Conservation (phyloP, 1,140 invertebrate genomes). For the Dinothrombium tinctorium region DNA sequence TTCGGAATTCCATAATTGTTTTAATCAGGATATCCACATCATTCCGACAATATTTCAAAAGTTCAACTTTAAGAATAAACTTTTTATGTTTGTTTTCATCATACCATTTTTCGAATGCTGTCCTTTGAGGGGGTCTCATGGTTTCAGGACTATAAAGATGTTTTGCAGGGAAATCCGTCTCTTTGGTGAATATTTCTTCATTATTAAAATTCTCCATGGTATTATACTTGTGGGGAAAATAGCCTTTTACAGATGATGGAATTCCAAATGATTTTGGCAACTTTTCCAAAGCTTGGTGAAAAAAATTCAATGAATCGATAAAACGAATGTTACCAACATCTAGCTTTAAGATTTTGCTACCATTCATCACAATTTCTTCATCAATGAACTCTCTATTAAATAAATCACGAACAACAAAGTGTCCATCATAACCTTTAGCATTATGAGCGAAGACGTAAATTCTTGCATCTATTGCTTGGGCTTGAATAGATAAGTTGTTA, state of each 20-base stretch:
- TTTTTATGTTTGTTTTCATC: neutral
- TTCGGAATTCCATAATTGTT: neutral
- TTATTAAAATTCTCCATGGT: neutral
- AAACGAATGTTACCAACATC: neutral
- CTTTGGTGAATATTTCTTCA: neutral
- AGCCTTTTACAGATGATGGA: neutral
- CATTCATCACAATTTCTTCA: neutral
- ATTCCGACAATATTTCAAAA: neutral
- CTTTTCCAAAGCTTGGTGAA: neutral
- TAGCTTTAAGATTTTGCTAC: neutral
- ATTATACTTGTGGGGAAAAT: conserved; percentile 4
- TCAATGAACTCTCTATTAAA: neutral
- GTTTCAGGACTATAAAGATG: neutral
- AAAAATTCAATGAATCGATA: neutral
- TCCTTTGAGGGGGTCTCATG: neutral
- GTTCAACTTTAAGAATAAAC: neutral
- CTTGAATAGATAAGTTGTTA: neutral
- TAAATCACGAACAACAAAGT: neutral
- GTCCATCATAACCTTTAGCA: neutral
- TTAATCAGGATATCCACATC: neutral
- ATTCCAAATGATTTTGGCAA: neutral
- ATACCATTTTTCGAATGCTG: neutral
- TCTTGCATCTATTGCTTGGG: neutral
- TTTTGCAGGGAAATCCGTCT: neutral
- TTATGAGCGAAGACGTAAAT: conserved; percentile 1